Evolutionary conservation across 2,797 vertebrate genomes (phyloP).

Genomic region (Spheniscus humboldti): DNA sequence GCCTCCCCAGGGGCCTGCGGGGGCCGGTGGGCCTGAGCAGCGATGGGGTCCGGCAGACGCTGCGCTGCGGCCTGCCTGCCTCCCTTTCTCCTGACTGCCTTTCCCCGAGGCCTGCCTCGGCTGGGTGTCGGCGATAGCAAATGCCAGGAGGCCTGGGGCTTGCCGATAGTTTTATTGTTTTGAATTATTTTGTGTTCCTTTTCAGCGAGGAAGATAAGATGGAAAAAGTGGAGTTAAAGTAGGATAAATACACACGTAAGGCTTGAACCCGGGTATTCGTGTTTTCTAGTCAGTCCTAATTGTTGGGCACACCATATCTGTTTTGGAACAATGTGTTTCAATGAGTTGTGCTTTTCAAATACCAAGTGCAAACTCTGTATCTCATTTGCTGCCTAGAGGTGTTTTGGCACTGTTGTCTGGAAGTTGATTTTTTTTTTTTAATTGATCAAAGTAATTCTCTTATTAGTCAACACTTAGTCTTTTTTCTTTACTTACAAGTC

Average conservation of each 20-base stretch:
- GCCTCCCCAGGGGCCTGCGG: neutral
- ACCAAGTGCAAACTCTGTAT: neutral
- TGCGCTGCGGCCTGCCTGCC: neutral
- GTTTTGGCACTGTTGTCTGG: neutral
- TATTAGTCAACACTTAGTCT: neutral
- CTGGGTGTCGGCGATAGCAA: neutral
- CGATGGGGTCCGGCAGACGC: neutral
- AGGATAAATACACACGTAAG: rapidly evolving
- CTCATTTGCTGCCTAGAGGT: neutral
- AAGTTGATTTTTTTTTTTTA: neutral
- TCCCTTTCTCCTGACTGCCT: neutral
- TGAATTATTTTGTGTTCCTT: rapidly evolving
- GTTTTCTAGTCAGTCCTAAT: rapidly evolving
- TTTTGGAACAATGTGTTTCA: neutral
- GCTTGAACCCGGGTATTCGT: neutral
- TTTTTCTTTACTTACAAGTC: neutral
- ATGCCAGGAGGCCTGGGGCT: neutral
- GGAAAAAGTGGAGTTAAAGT: neutral
- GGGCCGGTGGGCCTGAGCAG: neutral
- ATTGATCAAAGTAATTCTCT: neutral
- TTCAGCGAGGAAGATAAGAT: neutral
- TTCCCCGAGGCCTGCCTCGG: neutral
- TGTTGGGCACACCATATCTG: rapidly evolving
- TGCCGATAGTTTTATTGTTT: rapidly evolving
- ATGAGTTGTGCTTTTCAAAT: neutral